Percentiles rank a stretch among this genome's conserved stretches.
phyloP scores from a whole-genome alignment of 2,797 vertebrate species.

The Siniperca obscura region DNA sequence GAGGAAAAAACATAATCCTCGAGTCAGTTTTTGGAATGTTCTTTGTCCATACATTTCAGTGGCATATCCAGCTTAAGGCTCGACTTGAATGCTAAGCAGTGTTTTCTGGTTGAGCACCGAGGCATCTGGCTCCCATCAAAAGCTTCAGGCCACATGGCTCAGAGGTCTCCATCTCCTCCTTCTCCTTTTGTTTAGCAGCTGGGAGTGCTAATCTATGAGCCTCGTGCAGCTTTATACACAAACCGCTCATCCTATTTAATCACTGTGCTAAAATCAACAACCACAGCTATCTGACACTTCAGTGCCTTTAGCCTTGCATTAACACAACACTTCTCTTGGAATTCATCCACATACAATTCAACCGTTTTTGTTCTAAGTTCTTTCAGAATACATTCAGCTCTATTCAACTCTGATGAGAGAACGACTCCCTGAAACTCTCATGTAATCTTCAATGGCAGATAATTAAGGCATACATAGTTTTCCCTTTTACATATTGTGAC shows the following conservation, averaged over 20 bases:
- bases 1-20: conserved; percentile 69
- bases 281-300: conserved; percentile 34
- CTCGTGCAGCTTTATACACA: conserved; percentile 49
- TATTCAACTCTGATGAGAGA: conserved; percentile 47
- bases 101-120: conserved; percentile 47
- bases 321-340: conserved; percentile 47
- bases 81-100: conserved; percentile 42
- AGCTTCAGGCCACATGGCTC: conserved; percentile 57
- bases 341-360: conserved; percentile 49
- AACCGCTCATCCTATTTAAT: conserved; percentile 54
- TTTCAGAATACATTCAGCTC: conserved; percentile 50
- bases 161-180: conserved; percentile 39
- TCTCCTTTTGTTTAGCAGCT: conserved; percentile 62
- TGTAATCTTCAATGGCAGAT: conserved; percentile 62
- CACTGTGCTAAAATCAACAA: conserved; percentile 45
- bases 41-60: conserved; percentile 71
- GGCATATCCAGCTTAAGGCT: conserved; percentile 74
- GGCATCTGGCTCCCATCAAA: conserved; percentile 72
- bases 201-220: conserved; percentile 54
- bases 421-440: conserved; percentile 56
- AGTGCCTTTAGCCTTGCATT: conserved; percentile 34
- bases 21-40: conserved; percentile 83
- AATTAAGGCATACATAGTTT: conserved; percentile 66
- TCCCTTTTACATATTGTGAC: conserved; percentile 74
- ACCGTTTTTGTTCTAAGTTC: conserved; percentile 39